These are phyloP conservation scores for Sarcophaga variegata DNA, from an alignment of 2,888 invertebrate genomes.

Conservation along the genomic window DNA sequence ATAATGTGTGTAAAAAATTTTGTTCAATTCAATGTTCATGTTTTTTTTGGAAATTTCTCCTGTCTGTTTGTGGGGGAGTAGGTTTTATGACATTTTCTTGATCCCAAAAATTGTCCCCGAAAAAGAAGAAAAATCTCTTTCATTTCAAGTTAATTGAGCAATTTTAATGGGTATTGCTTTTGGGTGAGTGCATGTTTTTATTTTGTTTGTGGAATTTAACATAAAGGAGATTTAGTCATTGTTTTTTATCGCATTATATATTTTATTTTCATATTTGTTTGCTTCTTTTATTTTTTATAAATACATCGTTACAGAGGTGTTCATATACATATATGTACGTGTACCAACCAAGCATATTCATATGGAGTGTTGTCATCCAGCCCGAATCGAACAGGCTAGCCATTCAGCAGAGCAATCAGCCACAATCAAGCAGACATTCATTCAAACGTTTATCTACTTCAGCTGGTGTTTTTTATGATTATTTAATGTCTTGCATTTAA, in stretches of 20 bases:
- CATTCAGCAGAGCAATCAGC: background rate
- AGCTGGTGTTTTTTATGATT: slow-evolving; percentile 63
- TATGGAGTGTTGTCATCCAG: slow-evolving; percentile 21
- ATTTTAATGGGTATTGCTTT: slow-evolving; percentile 30
- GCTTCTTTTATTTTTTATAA: too few relatives aligned
- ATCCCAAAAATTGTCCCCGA: background rate
- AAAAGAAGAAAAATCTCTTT: slow-evolving; percentile 11
- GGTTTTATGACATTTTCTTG: slow-evolving; percentile 11
- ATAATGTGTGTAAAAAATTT: too few relatives aligned
- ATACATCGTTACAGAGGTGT: background rate
- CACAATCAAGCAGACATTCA: slow-evolving; percentile 34
- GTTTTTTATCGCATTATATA: slow-evolving; percentile 34
- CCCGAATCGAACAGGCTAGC: background rate
- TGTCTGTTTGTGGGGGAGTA: background rate
- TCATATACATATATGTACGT: background rate
- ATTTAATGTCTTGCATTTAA: slow-evolving; percentile 74
- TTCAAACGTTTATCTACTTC: slow-evolving; percentile 60
- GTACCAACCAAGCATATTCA: background rate
- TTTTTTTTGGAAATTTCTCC: background rate
- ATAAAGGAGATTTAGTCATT: slow-evolving; percentile 32
- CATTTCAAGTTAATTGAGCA: slow-evolving; percentile 23
- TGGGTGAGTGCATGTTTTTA: background rate
- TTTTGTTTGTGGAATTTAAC: slow-evolving; percentile 3
- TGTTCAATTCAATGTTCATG: too few relatives aligned
- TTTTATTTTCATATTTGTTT: slow-evolving; percentile 24